Evolutionary conservation across 2,797 vertebrate genomes (phyloP), one percentile per base, ranked within the genome.

Genomic region (Sciurus vulgaris): DNA sequence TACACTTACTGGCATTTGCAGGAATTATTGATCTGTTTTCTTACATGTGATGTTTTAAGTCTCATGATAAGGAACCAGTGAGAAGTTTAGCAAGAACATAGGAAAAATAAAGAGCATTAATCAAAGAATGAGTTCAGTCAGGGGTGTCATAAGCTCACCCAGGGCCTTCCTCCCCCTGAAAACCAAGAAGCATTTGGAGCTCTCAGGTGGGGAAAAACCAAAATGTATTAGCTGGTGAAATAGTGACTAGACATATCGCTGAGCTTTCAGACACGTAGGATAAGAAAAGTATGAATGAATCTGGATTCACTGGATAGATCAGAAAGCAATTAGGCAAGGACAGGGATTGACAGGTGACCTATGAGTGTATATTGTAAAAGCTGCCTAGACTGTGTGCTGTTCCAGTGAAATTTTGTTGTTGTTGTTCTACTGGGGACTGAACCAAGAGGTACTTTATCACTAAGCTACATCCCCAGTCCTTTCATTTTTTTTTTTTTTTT

Each of bases 31-130:
- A 85, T 86, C 73, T 85, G 12, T 79, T 76, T 87, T 92, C 67
- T 81, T 72, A 24, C 15, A 8, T 67, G 63, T 91, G 24, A 38
- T 91, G 41, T 88, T 78, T 93, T 86, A 56, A 94, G 41, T 26
- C 2, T 96, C 0, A 1, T 76, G 18, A 41, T 81, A 10, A 54
- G 14, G 54, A 76, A 41, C 7, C 44, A 92, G 44, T 77, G 28
- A 49, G 54, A 94, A 33, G 28, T 86, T 86, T 93, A 93, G 51
- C 49, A 81, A 96, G 56, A 92, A 91, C n/a, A 86, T n/a, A 41
- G 26, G 73, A 24, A 38, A 89, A 70, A 91, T 61, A 82, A 95
- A 94, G n/a, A 15, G 5, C n/a, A 63, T 56, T 88, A 59, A 83
- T 86, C 83, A 59, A 79, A 92, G 41, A 91, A 26, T 11, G 74